Evolutionary conservation across 2,113 vertebrate species (phyloP).

Genomic region (Neogale vison): DNA sequence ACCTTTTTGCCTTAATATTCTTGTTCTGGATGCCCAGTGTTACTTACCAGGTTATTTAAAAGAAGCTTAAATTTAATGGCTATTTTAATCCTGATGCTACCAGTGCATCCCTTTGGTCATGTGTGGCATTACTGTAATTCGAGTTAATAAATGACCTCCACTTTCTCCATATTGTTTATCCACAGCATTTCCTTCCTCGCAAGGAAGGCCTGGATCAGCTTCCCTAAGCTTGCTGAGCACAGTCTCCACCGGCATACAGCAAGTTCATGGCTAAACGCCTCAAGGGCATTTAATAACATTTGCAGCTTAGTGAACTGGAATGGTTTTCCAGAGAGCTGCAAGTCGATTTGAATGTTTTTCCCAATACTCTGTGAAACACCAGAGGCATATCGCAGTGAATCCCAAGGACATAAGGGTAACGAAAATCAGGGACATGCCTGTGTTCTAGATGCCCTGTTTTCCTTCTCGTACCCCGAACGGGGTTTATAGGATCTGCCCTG

Average conservation of each 20-base stretch:
- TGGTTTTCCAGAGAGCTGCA: slow-evolving; percentile 64
- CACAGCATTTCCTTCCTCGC: not conserved
- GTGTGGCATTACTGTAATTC: not conserved
- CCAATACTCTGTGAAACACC: not conserved
- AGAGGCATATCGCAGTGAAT: not conserved
- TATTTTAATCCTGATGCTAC: not conserved
- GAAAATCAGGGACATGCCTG: not conserved
- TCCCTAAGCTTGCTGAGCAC: not conserved
- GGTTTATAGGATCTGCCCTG: not conserved
- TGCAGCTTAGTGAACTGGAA: slow-evolving; percentile 70
- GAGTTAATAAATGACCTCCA: not conserved
- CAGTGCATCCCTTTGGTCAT: not conserved
- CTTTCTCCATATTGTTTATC: not conserved
- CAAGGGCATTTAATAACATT: slow-evolving; percentile 57
- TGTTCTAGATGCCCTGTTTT: not conserved
- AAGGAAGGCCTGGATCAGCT: not conserved
- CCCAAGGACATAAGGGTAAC: slow-evolving; percentile 36
- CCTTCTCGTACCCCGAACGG: not conserved
- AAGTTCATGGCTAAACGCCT: not conserved
- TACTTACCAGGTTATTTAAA: not conserved
- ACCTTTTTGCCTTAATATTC: not conserved
- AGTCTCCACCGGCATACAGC: not conserved
- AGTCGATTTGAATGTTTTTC: slow-evolving; percentile 42
- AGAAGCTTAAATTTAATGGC: not conserved
- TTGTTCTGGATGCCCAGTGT: not conserved